A percentile compares a stretch with the other conserved stretches of the same genome.
These are phyloP conservation scores for Eupithecia pulchellata DNA, from an alignment of 2,888 invertebrate genomes.

Conservation along the genomic window DNA sequence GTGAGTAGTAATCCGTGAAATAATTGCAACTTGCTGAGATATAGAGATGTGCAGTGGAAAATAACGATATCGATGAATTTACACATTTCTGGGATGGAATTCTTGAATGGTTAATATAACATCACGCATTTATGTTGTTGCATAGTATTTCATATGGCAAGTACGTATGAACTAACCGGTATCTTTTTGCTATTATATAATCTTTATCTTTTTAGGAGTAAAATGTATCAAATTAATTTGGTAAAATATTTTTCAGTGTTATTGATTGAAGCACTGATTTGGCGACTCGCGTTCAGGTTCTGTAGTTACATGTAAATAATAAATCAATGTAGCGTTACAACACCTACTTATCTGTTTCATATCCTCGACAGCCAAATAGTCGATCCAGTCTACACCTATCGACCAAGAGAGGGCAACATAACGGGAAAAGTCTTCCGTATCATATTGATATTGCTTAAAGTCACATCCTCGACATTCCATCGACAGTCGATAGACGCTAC, in stretches of 20 bases:
- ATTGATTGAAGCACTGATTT: background rate
- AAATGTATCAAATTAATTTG: too few relatives aligned
- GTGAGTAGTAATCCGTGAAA: constrained; percentile 15
- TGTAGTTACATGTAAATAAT: background rate
- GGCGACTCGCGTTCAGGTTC: background rate
- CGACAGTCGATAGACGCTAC: background rate
- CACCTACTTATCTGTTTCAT: too few relatives aligned
- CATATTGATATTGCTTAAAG: background rate
- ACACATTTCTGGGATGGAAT: background rate
- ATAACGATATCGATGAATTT: constrained; percentile 14
- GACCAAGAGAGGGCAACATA: background rate
- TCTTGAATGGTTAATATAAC: background rate
- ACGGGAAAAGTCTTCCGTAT: background rate
- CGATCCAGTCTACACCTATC: background rate
- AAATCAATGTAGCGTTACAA: too few relatives aligned
- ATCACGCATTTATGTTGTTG: background rate
- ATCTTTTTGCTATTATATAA: too few relatives aligned
- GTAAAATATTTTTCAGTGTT: background rate
- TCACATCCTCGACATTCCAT: background rate
- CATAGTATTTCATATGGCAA: background rate
- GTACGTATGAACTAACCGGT: too few relatives aligned
- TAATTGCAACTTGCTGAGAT: constrained; percentile 21
- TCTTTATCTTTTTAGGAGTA: too few relatives aligned
- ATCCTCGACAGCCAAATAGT: too few relatives aligned
- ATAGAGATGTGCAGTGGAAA: background rate